These are phyloP conservation scores for Muntiacus reevesi DNA, from an alignment of 2,113 vertebrate genomes.

Conservation along the genomic window DNA sequence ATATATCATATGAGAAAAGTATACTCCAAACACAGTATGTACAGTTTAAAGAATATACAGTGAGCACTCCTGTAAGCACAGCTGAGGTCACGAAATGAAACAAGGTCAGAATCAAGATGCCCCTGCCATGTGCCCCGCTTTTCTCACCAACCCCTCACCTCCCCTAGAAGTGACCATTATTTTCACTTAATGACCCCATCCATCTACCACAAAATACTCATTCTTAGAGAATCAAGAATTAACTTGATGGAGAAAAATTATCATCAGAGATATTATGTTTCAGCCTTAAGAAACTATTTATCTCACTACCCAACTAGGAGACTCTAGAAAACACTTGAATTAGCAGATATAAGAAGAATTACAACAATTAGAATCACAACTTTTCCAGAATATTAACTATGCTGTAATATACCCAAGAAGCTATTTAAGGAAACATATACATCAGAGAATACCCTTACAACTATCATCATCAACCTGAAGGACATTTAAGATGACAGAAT, in stretches of 20 bases:
- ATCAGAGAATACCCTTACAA: not conserved
- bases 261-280: not conserved
- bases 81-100: not conserved
- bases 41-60: not conserved
- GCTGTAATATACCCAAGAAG: not conserved
- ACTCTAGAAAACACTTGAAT: slow-evolving; percentile 2
- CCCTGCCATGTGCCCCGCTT: not conserved
- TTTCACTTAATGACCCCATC: not conserved
- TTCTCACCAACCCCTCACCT: not conserved
- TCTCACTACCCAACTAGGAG: not conserved
- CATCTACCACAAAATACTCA: not conserved
- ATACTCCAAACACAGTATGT: not conserved
- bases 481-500: not conserved
- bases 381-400: slow-evolving; percentile 5
- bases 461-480: not conserved
- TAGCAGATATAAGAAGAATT: not conserved
- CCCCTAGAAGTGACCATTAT: not conserved
- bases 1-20: not conserved
- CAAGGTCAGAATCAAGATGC: not conserved
- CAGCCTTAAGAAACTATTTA: not conserved
- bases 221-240: slow-evolving; percentile 9
- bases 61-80: not conserved
- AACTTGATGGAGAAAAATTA: not conserved
- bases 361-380: not conserved
- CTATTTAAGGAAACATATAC: not conserved